Percentiles rank a stretch among this genome's conserved stretches.
phyloP scores from a whole-genome alignment of 2,888 invertebrate genomes.

The Asteroscopus sphinx region DNA sequence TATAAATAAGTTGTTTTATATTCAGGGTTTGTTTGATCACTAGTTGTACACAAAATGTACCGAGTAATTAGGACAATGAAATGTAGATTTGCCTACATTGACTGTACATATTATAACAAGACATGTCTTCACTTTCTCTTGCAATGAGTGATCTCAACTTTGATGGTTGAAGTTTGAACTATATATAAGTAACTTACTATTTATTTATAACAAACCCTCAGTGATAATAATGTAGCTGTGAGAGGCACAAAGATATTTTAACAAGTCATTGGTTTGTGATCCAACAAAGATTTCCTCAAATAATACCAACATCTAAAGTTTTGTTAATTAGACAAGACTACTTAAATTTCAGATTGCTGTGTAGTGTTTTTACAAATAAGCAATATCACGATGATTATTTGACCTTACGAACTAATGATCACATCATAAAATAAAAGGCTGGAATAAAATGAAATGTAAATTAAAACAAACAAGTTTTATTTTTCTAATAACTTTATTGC shows the following conservation, averaged over 20 bases:
- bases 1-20: conserved; percentile 23
- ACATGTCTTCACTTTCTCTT: too few species aligned
- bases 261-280: too few species aligned
- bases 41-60: neutral
- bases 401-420: conserved; percentile 1
- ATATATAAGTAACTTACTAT: too few species aligned
- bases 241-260: too few species aligned
- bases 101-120: conserved; percentile 16
- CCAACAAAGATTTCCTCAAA: neutral
- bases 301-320: neutral
- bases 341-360: neutral
- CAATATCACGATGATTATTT: conserved; percentile 3
- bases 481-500: conserved; percentile 83
- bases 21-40: conserved; percentile 21
- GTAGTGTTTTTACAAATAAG: conserved; percentile 4
- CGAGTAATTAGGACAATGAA: neutral
- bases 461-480: conserved; percentile 55
- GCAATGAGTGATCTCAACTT: too few species aligned
- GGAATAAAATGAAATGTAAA: conserved; percentile 30
- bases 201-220: too few species aligned
- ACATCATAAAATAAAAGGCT: conserved; percentile 12
- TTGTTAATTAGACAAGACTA: neutral
- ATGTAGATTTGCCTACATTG: neutral
- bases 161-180: too few species aligned
- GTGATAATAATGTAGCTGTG: too few species aligned